phyloP scores from a whole-genome alignment of 2,888 invertebrate genomes.

The Nymphalis polychloros region DNA sequence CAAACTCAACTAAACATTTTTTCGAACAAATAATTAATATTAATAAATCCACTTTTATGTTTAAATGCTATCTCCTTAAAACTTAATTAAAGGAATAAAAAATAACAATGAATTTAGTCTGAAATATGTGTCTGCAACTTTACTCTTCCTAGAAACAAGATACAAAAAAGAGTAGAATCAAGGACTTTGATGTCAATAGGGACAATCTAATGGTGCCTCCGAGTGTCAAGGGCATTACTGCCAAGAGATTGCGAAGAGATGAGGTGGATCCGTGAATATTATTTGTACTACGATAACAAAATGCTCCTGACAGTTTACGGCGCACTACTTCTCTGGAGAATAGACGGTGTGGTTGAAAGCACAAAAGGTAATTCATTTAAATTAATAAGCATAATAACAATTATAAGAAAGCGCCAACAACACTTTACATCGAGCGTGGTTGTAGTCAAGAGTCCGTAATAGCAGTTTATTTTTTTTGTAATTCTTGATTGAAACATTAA shows the following conservation, averaged over 20 bases:
- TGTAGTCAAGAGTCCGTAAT: too few relatives aligned
- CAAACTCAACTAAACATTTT: background rate
- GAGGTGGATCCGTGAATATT: conserved; percentile 68
- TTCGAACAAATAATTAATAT: too few relatives aligned
- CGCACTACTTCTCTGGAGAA: conserved; percentile 71
- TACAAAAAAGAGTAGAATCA: background rate
- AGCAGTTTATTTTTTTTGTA: too few relatives aligned
- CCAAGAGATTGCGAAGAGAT: conserved; percentile 65
- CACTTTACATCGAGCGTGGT: too few relatives aligned
- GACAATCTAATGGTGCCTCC: conserved; percentile 68
- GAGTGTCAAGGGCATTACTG: conserved; percentile 60
- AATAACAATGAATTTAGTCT: background rate
- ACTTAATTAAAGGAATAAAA: background rate
- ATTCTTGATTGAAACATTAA: background rate
- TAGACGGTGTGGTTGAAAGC: conserved; percentile 73
- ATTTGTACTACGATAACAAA: conserved; percentile 62
- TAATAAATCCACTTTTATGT: too few relatives aligned
- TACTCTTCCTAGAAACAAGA: background rate
- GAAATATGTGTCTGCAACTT: background rate
- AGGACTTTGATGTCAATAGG: conserved; percentile 17
- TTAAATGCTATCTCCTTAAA: too few relatives aligned
- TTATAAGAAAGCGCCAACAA: too few relatives aligned
- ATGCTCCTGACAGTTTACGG: conserved; percentile 70
- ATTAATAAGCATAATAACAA: background rate
- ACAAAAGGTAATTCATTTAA: conserved; percentile 64